Conservation (phyloP, 1,140 invertebrate species). For the Drosophila mayri region DNA sequence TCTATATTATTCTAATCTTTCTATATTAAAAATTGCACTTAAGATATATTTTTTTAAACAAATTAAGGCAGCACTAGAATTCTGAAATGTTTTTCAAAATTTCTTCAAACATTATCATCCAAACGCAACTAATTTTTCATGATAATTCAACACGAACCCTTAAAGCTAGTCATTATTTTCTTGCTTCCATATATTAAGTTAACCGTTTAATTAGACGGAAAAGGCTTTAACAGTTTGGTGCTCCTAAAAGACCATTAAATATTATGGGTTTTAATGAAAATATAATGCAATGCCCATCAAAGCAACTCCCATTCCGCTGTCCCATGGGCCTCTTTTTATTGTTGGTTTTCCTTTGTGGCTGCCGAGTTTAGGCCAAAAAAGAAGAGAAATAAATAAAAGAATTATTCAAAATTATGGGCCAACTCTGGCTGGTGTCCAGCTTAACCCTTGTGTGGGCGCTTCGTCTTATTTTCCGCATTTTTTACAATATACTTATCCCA, state of each 20-base stretch:
- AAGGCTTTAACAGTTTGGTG: constrained; percentile 36
- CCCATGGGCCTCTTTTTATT: constrained; percentile 63
- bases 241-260: constrained; percentile 60
- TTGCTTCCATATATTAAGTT: constrained; percentile 9
- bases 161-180: constrained; percentile 3
- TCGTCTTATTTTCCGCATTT: constrained; percentile 21
- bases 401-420: constrained; percentile 79
- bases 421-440: constrained; percentile 14
- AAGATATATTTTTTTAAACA: no score
- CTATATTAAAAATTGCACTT: no score
- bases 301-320: background rate
- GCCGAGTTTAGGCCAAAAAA: constrained; percentile 33
- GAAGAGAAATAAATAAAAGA: constrained; percentile 67
- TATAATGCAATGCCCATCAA: constrained; percentile 61
- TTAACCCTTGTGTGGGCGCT: constrained; percentile 65
- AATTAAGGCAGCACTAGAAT: no score
- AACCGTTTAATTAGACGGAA: constrained; percentile 57
- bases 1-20: no score
- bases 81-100: background rate
- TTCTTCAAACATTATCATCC: background rate
- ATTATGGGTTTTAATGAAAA: constrained; percentile 75
- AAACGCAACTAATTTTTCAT: no score
- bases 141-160: background rate
- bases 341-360: constrained; percentile 56
- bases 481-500: constrained; percentile 54